Conservation (phyloP, 2,888 invertebrate genomes). For the Shargacucullia verbasci region DNA sequence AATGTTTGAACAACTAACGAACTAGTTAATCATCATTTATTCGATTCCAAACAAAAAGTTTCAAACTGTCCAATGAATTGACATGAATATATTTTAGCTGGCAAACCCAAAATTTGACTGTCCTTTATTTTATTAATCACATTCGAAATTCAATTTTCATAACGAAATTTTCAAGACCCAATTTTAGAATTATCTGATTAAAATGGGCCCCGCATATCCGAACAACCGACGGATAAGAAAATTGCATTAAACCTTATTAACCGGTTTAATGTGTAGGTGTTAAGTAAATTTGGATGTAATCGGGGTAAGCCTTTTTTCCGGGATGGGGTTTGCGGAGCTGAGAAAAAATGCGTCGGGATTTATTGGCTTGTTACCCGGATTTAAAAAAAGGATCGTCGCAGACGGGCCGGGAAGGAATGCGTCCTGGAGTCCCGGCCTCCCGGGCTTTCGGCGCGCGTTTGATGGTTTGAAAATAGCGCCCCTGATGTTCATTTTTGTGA, state of each 20-base stretch:
- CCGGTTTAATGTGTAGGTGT: constrained; percentile 85
- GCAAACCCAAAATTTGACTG: constrained; percentile 19
- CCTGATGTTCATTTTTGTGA: constrained; percentile 81
- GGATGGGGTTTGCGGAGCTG: constrained; percentile 63
- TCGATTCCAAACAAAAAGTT: constrained; percentile 58
- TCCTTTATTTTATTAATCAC: constrained; percentile 53
- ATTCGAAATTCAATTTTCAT: constrained; percentile 75
- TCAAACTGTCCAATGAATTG: constrained; percentile 40
- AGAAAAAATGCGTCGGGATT: constrained; percentile 85
- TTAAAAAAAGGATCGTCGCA: constrained; percentile 82
- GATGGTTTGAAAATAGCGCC: constrained; percentile 75
- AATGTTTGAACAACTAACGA: constrained; percentile 82
- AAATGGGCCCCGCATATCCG: constrained; percentile 73
- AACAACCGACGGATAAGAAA: constrained; percentile 76
- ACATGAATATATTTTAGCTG: constrained; percentile 29
- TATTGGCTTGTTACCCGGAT: constrained; percentile 89
- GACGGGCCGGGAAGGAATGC: constrained; percentile 80
- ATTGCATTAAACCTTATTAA: constrained; percentile 86
- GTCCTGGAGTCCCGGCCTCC: constrained; percentile 57
- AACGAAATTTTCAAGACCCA: constrained; percentile 80
- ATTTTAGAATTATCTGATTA: constrained; percentile 81
- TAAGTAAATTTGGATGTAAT: constrained; percentile 89
- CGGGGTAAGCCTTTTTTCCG: constrained; percentile 84
- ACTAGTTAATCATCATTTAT: constrained; percentile 76
- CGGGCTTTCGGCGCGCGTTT: constrained; percentile 71